Evolutionary conservation across 2,113 vertebrate species (phyloP), one percentile per base, ranked within the genome.

Genomic region (Tragelaphus strepsiceros): DNA sequence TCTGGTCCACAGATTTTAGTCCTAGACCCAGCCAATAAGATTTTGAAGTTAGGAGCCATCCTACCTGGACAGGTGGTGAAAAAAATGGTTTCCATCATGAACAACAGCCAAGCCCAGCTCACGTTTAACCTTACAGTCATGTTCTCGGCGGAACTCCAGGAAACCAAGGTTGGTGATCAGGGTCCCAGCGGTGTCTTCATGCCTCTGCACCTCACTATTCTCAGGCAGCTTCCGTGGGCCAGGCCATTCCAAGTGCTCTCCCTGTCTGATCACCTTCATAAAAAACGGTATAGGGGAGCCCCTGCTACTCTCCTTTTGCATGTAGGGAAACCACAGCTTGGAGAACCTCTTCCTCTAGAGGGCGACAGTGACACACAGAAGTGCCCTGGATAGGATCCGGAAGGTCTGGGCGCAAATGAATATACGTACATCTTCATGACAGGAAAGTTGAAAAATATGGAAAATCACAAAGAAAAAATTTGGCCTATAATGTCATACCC

Each of bases 31-130:
- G 98, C 93, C 89, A 98, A 99, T 19, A 99, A 97, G 96, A 98
- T 98, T 39, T 94, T 99, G 91, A 99, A 99, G 81, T 98, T 99
- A n/a, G 99, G 99, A 95, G 98, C 99, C 51, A 74, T 99, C 77
- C 98, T 97, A 54, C 54, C 99, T 0, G 99, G 99, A 17, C 99
- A 99, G 89, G 98, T 85, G 0, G 98, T 98, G 96, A 99, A 97
- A 87, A 99, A 98, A 86, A 95, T 96, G 0, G 97, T 99, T 58
- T 98, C 98, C 43, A 89, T 99, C 83, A 97, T 99, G 90, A 99
- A 99, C 98, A 98, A 97, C 93, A 99, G 99, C 53, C 51, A 94
- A 5, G 89, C 96, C 1, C 98, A 98, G 35, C 56, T 99, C 88
- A 98, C 92, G 3, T 99, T 99, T 92, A 98, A 96, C 86, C 98